A percentile compares a stretch with the other conserved stretches of the same genome.
phyloP scores from a whole-genome alignment of 2,113 vertebrate species.

The Syngnathus typhle region DNA sequence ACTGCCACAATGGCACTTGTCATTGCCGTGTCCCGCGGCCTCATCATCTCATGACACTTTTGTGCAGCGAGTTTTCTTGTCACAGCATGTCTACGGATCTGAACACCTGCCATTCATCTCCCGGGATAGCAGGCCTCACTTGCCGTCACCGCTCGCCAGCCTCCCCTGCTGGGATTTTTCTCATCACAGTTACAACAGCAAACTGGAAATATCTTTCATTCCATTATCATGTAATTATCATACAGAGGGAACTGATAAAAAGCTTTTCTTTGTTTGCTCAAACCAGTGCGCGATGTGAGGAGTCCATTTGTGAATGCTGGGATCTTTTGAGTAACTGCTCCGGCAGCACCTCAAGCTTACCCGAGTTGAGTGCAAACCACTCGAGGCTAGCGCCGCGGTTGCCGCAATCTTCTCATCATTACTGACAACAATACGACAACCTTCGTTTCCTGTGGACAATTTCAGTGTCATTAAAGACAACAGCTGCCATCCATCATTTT shows the following conservation, averaged over 20 bases:
- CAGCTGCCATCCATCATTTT: conserved; percentile 45
- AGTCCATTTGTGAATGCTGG: conserved; percentile 45
- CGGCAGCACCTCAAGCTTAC: conserved; percentile 29
- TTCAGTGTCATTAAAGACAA: conserved; percentile 43
- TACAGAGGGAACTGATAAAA: conserved; percentile 40
- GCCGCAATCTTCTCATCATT: conserved; percentile 43
- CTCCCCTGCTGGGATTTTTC: conserved; percentile 5
- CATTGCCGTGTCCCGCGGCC: not conserved
- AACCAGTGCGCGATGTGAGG: conserved; percentile 25
- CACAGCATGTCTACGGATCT: conserved; percentile 8
- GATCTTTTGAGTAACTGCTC: conserved; percentile 35
- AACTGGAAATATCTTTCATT: conserved; percentile 30
- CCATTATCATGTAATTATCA: conserved; percentile 37
- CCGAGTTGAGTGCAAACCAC: conserved; percentile 27
- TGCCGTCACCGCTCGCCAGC: conserved; percentile 13
- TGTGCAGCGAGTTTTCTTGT: conserved; percentile 7
- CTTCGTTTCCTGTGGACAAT: conserved; percentile 45
- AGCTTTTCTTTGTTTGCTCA: conserved; percentile 37
- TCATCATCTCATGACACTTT: conserved; percentile 7
- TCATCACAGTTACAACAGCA: not conserved
- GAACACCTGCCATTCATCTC: conserved; percentile 19
- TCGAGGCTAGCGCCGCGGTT: conserved; percentile 22
- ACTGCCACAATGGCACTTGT: conserved; percentile 9
- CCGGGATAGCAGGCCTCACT: conserved; percentile 13
- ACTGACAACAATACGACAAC: conserved; percentile 44